Evolutionary conservation across 2,113 vertebrate species (phyloP).

Genomic region (Hemichromis elongatus): DNA sequence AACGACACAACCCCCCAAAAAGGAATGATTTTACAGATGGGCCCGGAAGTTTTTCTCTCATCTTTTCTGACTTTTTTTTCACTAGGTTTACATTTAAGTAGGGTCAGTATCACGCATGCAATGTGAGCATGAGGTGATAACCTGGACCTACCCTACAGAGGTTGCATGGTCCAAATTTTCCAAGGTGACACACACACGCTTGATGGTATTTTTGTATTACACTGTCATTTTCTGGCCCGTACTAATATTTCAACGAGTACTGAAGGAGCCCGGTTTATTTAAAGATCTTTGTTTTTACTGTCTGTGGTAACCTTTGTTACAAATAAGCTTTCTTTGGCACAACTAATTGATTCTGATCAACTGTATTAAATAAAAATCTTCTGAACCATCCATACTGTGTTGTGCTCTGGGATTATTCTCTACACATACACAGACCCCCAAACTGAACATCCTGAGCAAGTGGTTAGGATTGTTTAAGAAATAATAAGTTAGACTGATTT

Average conservation of each 20-base stretch:
- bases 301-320: neutral
- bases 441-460: neutral
- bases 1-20: neutral
- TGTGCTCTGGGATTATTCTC: neutral
- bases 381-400: too few species aligned
- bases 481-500: neutral
- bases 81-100: neutral
- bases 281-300: neutral
- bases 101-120: neutral
- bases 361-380: neutral
- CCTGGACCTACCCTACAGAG: neutral
- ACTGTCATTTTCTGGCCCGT: neutral
- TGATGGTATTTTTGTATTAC: neutral
- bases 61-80: too few species aligned
- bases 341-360: neutral
- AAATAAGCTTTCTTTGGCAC: neutral
- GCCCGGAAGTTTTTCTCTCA: too few species aligned
- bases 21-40: too few species aligned
- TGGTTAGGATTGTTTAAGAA: neutral
- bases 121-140: neutral
- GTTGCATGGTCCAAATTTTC: neutral
- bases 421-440: neutral
- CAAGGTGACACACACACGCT: neutral
- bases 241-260: neutral
- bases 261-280: neutral